Evolutionary conservation across 1,140 invertebrate genomes (phyloP).

Genomic region (Drosophila varians): DNA sequence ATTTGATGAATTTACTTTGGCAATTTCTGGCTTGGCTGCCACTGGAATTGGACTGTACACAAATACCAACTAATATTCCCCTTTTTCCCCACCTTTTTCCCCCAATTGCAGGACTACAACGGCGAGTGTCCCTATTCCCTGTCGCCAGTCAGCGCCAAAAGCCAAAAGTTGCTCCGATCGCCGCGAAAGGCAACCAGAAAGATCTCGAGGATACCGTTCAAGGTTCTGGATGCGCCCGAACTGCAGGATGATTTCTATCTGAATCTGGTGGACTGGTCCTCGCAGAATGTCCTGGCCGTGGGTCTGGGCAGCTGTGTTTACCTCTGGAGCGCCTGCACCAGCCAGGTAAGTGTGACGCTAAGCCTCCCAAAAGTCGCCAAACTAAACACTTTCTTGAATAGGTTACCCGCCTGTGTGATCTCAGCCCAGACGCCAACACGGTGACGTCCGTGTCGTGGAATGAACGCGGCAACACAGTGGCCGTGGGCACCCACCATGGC

Average conservation of each 20-base stretch:
- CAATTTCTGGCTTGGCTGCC: constrained; percentile 54
- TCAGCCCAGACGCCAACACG: constrained; percentile 95
- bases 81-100: neutral
- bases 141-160: constrained; percentile 96
- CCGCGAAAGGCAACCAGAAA: constrained; percentile 97
- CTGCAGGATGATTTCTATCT: constrained; percentile 99
- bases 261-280: constrained; percentile 99
- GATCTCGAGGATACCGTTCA: constrained; percentile 98
- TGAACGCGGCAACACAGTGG: constrained; percentile 97
- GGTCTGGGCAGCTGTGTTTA: constrained; percentile 99
- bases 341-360: constrained; percentile 88
- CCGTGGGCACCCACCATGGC: constrained; percentile 98
- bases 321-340: constrained; percentile 99
- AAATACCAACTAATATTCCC: neutral
- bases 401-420: constrained; percentile 97
- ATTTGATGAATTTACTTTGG: constrained; percentile 32
- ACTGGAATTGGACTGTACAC: neutral
- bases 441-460: constrained; percentile 99
- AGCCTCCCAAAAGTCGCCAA: too few species aligned
- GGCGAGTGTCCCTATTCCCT: constrained; percentile 93
- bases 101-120: constrained; percentile 85
- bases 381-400: constrained; percentile 47
- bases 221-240: constrained; percentile 98
- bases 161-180: constrained; percentile 96
- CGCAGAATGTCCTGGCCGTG: constrained; percentile 99